Conservation (phyloP, 2,888 invertebrate genomes). For the Ryuthela nishihirai region DNA sequence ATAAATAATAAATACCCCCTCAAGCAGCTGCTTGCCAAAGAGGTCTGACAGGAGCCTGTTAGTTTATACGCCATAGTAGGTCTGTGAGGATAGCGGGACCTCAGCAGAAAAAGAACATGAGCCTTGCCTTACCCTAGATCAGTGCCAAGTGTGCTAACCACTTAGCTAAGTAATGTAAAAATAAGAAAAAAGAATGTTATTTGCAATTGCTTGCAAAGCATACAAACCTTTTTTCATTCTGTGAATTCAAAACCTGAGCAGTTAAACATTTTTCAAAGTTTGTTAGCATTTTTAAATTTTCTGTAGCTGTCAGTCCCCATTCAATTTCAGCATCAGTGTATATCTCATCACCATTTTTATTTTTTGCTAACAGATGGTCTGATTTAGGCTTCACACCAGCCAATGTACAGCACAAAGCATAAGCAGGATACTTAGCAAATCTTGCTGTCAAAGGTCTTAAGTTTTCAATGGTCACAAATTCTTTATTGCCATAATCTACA, state of each 20-base stretch:
- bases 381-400: constrained; percentile 16
- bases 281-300: constrained; percentile 3
- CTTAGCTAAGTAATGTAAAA: background rate
- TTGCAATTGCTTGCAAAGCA: background rate
- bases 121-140: no score
- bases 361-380: no score
- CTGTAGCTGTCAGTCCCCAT: constrained; percentile 7
- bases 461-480: background rate
- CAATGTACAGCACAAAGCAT: constrained; percentile 16
- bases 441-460: constrained; percentile 8
- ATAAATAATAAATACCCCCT: no score
- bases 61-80: no score
- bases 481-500: constrained; percentile 29
- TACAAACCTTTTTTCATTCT: background rate
- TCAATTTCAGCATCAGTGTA: background rate
- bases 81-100: no score
- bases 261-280: constrained; percentile 24
- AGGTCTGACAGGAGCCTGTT: no score
- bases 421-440: constrained; percentile 14
- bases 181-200: background rate
- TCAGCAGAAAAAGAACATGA: no score
- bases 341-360: background rate
- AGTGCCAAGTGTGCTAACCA: no score
- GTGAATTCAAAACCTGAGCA: constrained; percentile 14
- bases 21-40: no score